These are phyloP conservation scores for Anhinga rufa DNA, from an alignment of 2,113 vertebrate genomes.

Conservation along the genomic window DNA sequence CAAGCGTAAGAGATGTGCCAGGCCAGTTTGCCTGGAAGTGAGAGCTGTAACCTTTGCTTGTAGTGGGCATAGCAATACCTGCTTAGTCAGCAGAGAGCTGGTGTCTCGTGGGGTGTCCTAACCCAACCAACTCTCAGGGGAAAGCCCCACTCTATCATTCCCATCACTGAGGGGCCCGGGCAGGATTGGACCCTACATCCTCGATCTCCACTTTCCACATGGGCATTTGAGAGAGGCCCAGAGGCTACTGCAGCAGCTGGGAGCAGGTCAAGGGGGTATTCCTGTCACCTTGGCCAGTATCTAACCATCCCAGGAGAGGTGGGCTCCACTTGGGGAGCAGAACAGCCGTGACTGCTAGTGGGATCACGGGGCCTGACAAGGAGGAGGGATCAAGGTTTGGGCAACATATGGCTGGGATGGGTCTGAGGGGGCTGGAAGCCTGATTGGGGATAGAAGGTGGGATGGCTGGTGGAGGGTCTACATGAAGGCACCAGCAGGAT, in stretches of 20 bases:
- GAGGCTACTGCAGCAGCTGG: background rate
- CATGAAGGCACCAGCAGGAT: background rate
- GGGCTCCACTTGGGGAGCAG: background rate
- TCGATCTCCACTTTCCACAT: background rate
- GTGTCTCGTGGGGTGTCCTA: background rate
- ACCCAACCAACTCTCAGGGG: background rate
- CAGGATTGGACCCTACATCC: background rate
- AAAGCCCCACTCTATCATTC: background rate
- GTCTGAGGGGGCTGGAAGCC: background rate
- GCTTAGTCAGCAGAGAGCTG: background rate
- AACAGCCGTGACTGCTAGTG: background rate
- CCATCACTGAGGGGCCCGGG: background rate
- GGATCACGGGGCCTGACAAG: accelerated
- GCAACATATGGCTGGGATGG: background rate
- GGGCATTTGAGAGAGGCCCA: background rate
- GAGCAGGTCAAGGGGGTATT: background rate
- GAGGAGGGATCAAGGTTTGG: accelerated
- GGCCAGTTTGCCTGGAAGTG: background rate
- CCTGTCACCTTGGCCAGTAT: background rate
- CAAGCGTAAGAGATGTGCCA: accelerated
- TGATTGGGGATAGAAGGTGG: background rate
- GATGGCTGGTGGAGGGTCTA: background rate
- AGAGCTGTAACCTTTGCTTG: background rate
- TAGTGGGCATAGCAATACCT: too few relatives aligned
- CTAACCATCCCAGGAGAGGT: background rate